Conservation (phyloP, 2,113 vertebrate species). For the Siniperca knerii region DNA sequence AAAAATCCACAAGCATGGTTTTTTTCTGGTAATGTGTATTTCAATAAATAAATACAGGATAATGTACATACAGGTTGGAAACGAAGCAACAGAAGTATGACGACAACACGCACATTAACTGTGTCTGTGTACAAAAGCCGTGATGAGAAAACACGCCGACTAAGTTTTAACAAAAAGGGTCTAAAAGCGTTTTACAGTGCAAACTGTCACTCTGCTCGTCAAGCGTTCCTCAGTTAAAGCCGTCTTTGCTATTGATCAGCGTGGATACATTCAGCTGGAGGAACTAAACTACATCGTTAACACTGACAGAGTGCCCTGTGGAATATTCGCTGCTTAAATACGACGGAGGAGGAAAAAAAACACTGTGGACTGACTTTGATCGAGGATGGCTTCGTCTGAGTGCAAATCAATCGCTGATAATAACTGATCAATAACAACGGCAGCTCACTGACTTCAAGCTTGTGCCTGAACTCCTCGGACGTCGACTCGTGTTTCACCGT, state of each 20-base stretch:
- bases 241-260: slow-evolving; percentile 50
- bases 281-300: slow-evolving; percentile 57
- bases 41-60: slow-evolving; percentile 34
- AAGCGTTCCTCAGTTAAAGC: slow-evolving; percentile 52
- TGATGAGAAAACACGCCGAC: slow-evolving; percentile 18
- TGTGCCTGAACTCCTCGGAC: background rate
- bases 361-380: slow-evolving; percentile 29
- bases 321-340: background rate
- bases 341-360: background rate
- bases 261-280: slow-evolving; percentile 78
- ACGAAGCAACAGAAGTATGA: slow-evolving; percentile 59
- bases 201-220: slow-evolving; percentile 43
- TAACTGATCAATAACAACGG: slow-evolving; percentile 16
- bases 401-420: slow-evolving; percentile 34
- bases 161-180: slow-evolving; percentile 32
- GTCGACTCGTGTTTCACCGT: too few relatives aligned
- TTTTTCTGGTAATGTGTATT: slow-evolving; percentile 5
- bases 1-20: background rate
- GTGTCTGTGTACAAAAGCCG: slow-evolving; percentile 66
- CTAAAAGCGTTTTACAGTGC: slow-evolving; percentile 68
- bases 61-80: slow-evolving; percentile 57
- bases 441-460: background rate
- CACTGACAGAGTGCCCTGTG: slow-evolving; percentile 47
- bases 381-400: slow-evolving; percentile 47
- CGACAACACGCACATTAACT: slow-evolving; percentile 68